phyloP scores from a whole-genome alignment of 2,888 invertebrate genomes.

The Sepiola atlantica region DNA sequence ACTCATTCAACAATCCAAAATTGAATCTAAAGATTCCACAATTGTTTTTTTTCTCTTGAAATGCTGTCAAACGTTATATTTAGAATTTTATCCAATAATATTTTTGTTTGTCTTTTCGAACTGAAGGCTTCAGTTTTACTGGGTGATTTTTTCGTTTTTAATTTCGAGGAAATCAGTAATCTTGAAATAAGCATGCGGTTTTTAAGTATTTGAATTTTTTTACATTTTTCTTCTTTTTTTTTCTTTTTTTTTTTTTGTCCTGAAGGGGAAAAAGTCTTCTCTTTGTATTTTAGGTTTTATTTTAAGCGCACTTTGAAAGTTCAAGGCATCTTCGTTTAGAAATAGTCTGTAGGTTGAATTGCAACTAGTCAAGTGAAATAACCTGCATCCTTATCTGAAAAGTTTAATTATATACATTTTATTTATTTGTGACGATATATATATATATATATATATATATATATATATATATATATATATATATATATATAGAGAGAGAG shows the following conservation, averaged over 20 bases:
- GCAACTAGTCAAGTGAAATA: not conserved
- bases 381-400: not conserved
- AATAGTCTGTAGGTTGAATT: not conserved
- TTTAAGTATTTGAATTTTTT: not conserved
- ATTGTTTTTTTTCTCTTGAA: too few species aligned
- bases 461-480: too few species aligned
- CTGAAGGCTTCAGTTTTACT: not conserved
- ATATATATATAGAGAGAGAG: too few species aligned
- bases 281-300: not conserved
- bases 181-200: not conserved
- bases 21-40: not conserved
- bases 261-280: not conserved
- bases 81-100: not conserved
- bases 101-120: not conserved
- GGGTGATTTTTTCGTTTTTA: not conserved
- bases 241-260: not conserved
- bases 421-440: too few species aligned
- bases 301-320: not conserved
- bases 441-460: too few species aligned
- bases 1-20: not conserved
- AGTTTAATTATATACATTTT: too few species aligned
- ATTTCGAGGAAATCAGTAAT: not conserved
- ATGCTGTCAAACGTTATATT: too few species aligned
- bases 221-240: not conserved
- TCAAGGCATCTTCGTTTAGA: not conserved